Percentiles rank a stretch among this genome's conserved stretches.
phyloP scores from a whole-genome alignment of 2,113 vertebrate species.

The Ictalurus furcatus region DNA sequence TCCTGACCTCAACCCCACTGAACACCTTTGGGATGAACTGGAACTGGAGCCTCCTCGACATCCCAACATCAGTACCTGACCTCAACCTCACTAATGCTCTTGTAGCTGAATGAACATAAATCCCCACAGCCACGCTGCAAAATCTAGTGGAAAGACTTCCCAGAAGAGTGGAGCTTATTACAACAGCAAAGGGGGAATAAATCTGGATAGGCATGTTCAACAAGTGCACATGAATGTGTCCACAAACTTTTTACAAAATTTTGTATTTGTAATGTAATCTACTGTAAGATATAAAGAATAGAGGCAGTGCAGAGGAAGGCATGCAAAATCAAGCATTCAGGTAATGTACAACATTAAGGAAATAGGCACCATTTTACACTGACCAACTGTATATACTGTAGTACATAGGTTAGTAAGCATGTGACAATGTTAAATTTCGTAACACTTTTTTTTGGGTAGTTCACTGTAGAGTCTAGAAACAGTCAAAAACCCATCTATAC shows the following conservation, averaged over 20 bases:
- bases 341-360: not conserved
- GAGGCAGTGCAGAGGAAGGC: not conserved
- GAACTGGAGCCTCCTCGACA: not conserved
- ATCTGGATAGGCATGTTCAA: not conserved
- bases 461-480: not conserved
- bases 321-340: not conserved
- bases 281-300: not conserved
- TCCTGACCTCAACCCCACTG: not conserved
- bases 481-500: not conserved
- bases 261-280: not conserved
- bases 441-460: too few species aligned
- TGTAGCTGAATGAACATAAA: not conserved
- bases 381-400: not conserved
- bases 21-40: not conserved
- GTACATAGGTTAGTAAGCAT: not conserved
- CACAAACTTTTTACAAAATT: not conserved
- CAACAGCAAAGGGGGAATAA: not conserved
- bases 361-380: not conserved
- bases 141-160: not conserved
- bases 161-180: not conserved
- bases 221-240: not conserved
- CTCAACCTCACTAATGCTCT: not conserved
- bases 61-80: not conserved
- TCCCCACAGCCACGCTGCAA: not conserved
- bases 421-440: not conserved